phyloP scores from a whole-genome alignment of 2,113 vertebrate species.

The Nansenia antarctica region DNA sequence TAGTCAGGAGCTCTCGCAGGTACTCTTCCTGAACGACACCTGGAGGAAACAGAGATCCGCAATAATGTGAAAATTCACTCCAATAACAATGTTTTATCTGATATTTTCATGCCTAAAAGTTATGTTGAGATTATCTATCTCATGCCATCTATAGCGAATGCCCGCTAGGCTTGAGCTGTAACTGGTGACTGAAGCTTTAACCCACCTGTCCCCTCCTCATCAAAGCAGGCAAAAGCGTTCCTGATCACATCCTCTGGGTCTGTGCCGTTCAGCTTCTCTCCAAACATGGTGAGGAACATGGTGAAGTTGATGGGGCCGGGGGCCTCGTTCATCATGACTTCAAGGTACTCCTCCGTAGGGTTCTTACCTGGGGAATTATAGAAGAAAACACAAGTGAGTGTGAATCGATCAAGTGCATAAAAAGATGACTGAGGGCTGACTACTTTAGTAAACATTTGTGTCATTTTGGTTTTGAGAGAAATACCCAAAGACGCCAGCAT shows the following conservation, averaged over 20 bases:
- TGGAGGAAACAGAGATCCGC: slow-evolving; percentile 17
- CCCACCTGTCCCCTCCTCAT: slow-evolving; percentile 89
- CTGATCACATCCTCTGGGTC: slow-evolving; percentile 89
- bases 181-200: no score
- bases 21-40: slow-evolving; percentile 88
- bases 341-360: slow-evolving; percentile 90
- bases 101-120: no score
- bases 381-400: no score
- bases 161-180: no score
- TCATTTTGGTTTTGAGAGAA: no score
- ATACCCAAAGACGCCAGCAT: slow-evolving; percentile 93
- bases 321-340: slow-evolving; percentile 94
- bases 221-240: slow-evolving; percentile 94
- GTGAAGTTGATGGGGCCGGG: slow-evolving; percentile 95
- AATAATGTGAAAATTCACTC: no score
- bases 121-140: no score
- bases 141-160: no score
- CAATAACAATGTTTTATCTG: no score
- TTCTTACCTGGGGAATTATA: slow-evolving; percentile 91
- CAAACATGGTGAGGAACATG: slow-evolving; percentile 97
- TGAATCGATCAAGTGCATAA: no score
- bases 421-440: no score
- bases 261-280: slow-evolving; percentile 87
- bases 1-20: slow-evolving; percentile 90
- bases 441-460: no score